Evolutionary conservation across 2,888 invertebrate species (phyloP), one percentile per base, ranked within the genome.

Genomic region (Cantharis rufa): DNA sequence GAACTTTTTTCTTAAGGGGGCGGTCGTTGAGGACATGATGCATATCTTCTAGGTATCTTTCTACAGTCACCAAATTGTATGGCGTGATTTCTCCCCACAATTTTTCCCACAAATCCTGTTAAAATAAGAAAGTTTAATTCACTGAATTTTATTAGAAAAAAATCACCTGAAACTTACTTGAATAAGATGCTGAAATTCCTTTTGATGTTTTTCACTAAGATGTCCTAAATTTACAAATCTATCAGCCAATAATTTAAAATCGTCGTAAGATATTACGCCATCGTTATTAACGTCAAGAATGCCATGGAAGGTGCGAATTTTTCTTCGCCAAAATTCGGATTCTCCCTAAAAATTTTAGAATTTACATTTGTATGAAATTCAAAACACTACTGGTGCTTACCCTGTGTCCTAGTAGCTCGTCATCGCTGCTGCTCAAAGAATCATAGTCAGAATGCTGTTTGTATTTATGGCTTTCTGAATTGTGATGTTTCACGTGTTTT

Each of bases 231-330:
- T 90, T 75, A 92, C 92, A 87, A 96, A 96, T 84, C 95, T 89
- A 81, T 94, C 92, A 0, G 92, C 92, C 82, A 96, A 89, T 68
- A 95, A 90, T 85, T 90, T 90, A 88, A 95, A 95, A 86, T 96
- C 96, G 83, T 95, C 95, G 87, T 90, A 95, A 1, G 95, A 94
- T 83, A 96, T 92, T 80, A 96, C 93, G 0, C 96, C 95, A 83
- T 96, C 96, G 85, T 94, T 95, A 88, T 96, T 95, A 0, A 96
- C 92, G 86, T 96, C 96, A 80, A 96, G 88, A 78, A 95, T 93
- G 82, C 92, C 92, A 88, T 96, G 96, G 74, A 96, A 91, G 0
- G 95, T 95, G 32, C 95, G 92, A 93, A 96, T 95, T 89, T 96
- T 96, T 84, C 94, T 91, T 28, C 95, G 91, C 95, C 95, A 96